Evolutionary conservation across 2,113 vertebrate genomes (phyloP).

Genomic region (Hypomesus transpacificus): DNA sequence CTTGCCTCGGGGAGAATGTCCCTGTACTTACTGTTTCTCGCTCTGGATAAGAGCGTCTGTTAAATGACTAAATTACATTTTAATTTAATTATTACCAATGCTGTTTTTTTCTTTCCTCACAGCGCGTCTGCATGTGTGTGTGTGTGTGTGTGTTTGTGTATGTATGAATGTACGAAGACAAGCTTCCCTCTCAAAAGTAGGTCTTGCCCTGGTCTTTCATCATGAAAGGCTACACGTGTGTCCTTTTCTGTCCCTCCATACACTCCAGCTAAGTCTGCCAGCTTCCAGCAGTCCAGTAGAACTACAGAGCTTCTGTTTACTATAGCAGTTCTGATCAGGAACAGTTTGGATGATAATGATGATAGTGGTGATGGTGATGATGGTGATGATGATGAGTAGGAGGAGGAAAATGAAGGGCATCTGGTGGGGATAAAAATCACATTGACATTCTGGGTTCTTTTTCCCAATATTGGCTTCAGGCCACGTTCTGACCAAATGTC

Average conservation of each 20-base stretch:
- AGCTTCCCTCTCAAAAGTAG: neutral
- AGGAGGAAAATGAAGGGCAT: neutral
- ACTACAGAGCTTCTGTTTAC: no score
- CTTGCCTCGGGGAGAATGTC: no score
- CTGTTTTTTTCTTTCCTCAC: no score
- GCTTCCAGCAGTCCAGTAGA: neutral
- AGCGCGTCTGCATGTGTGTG: neutral
- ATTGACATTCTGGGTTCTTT: neutral
- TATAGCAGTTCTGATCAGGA: neutral
- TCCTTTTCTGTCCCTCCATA: slow-evolving; percentile 30
- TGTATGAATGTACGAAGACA: neutral
- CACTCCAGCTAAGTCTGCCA: neutral
- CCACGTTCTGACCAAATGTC: neutral
- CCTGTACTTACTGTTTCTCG: no score
- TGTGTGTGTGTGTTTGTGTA: neutral
- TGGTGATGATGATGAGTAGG: neutral
- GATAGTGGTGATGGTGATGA: neutral
- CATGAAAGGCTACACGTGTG: slow-evolving; percentile 44
- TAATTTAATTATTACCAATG: no score
- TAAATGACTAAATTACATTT: no score
- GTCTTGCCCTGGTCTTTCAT: slow-evolving; percentile 57
- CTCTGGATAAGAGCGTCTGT: no score
- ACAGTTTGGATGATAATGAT: neutral
- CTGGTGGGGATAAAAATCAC: neutral
- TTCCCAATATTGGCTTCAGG: neutral